Conservation (phyloP, 53 echinoderm and acorn worm species). For the Holothuria leucospilota region DNA sequence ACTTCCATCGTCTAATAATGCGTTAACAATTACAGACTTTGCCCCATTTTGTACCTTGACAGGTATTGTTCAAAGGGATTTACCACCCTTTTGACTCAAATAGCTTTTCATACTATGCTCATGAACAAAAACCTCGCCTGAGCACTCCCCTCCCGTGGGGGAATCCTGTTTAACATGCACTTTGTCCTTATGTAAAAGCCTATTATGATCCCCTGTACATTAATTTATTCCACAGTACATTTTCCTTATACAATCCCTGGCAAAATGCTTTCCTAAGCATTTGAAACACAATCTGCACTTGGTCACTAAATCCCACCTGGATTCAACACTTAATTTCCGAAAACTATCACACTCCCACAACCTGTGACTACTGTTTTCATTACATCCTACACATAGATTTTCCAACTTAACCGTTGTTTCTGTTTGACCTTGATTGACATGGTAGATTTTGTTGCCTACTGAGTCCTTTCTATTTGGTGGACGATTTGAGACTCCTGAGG, state of each 20-base stretch:
- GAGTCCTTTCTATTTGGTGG: neutral
- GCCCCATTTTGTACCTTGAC: conserved; percentile 4
- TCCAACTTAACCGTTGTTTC: neutral
- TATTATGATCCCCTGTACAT: conserved; percentile 21
- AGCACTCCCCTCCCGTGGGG: neutral
- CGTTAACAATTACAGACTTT: conserved; percentile 12
- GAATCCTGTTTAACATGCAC: neutral
- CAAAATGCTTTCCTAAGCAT: neutral
- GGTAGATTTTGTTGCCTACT: too few relatives aligned
- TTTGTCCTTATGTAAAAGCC: conserved; percentile 2
- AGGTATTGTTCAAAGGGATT: conserved; percentile 15
- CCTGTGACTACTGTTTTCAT: neutral
- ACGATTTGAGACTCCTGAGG: neutral
- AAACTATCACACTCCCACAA: neutral
- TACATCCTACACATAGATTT: neutral
- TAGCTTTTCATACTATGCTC: neutral
- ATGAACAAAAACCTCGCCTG: neutral
- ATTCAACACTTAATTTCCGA: neutral
- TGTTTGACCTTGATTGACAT: neutral
- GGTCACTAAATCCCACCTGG: neutral
- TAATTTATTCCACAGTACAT: conserved; percentile 17
- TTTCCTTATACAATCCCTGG: conserved; percentile 4
- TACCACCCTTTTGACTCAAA: neutral
- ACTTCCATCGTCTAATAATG: conserved; percentile 44
- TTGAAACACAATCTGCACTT: conserved; percentile 14